Evolutionary conservation across 1,140 invertebrate genomes (phyloP), one percentile per base, ranked within the genome.

Genomic region (Sitophilus oryzae): DNA sequence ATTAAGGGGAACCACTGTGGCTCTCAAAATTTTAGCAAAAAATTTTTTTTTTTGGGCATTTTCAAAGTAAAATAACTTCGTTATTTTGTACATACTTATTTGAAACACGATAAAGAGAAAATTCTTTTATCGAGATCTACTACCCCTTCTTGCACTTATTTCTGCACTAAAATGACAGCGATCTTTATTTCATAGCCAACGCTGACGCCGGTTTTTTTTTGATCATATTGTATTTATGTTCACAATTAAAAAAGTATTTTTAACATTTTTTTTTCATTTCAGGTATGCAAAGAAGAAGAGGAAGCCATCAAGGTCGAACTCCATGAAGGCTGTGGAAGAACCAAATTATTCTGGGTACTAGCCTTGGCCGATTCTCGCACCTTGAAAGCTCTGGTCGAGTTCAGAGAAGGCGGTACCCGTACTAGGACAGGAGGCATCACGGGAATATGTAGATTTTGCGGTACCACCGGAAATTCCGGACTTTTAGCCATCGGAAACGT

Each of bases 291-390:
- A 73, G 92, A 96, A 66, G 93, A 96, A 68, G 91, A 96, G 69
- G 91, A 94, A 69, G 90, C 92, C 0, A 90, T 93, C 38, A 81
- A 93, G 44, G 91, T 97, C 0, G 93, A 97, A 72, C 77, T 96
- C 9, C 94, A 98, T 68, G 94, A 98, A 73, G 93, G 93, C 0
- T 97, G 94, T 70, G 93, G 93, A 0, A 78, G 94, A 43, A 94
- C 89, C 0, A 98, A 98, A 69, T 74, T 98, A 1, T 96, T 96
- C 70, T 97, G 93, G 93, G 77, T 97, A 0, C 76, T 97, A 62
- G 85, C 93, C 2, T 72, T 98, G 3, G 92, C 94, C 1, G 94
- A 98, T 66, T 89, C 91, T 0, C 83, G 87, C 53, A 96, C 92
- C 0, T 73, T 98, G 1, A 97, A 97, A 72, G 92, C 91, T 0